A percentile compares a stretch with the other conserved stretches of the same genome.
These are phyloP conservation scores for Punctoribates punctum DNA, from an alignment of 2,888 invertebrate species.

Conservation along the genomic window DNA sequence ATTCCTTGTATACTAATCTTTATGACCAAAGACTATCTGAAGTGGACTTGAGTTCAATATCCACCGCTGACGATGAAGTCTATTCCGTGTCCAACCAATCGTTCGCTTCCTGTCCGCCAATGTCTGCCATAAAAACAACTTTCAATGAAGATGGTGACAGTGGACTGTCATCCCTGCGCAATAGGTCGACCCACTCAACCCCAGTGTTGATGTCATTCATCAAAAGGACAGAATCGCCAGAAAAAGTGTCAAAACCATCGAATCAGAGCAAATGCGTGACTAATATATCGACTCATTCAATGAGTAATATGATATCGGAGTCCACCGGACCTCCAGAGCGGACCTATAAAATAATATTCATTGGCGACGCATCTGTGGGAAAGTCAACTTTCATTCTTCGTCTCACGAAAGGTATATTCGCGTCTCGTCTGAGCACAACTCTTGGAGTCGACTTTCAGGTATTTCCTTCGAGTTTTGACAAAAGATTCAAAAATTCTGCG, in stretches of 20 bases:
- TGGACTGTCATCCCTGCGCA: conserved; percentile 33
- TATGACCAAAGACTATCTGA: conserved; percentile 8
- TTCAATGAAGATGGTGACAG: conserved; percentile 14
- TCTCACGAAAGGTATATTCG: conserved; percentile 60
- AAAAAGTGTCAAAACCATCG: neutral
- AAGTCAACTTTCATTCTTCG: conserved; percentile 62
- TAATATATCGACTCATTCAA: neutral
- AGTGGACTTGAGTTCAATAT: neutral
- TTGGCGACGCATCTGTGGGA: conserved; percentile 63
- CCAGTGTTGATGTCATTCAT: neutral
- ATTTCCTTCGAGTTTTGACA: too few species aligned
- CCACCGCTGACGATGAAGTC: neutral
- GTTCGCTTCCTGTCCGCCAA: conserved; percentile 24
- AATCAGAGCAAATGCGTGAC: neutral
- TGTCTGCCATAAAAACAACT: neutral
- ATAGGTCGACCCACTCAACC: neutral
- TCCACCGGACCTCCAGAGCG: conserved; percentile 57
- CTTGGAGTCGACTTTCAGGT: conserved; percentile 61
- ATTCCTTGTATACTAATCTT: neutral
- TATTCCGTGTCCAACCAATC: neutral
- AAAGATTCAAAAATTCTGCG: conserved; percentile 52
- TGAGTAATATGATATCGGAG: conserved; percentile 45
- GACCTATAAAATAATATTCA: conserved; percentile 62
- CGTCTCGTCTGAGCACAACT: conserved; percentile 60
- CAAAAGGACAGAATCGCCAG: conserved; percentile 1